Evolutionary conservation across 2,113 vertebrate species (phyloP), one percentile per base, ranked within the genome.

Genomic region (Lanius ludovicianus): DNA sequence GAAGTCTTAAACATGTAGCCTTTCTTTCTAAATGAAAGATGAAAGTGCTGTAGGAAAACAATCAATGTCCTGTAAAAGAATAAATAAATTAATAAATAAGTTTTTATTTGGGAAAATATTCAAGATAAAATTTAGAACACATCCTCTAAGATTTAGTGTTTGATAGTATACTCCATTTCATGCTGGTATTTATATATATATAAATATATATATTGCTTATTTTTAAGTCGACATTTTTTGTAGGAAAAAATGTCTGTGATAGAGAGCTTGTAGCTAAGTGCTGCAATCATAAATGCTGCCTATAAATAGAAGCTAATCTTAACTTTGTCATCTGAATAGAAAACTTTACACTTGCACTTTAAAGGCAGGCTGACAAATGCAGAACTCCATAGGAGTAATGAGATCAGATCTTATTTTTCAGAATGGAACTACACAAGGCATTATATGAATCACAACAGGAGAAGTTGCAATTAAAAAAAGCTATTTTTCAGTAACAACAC

Each of bases 11-110:
- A 67, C 27, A 67, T 57, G 11, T 74, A 89, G 15, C 12, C 28
- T 30, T 60, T 68, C 70, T 90, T 97, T 87, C 76, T 24, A 94
- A 94, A 76, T 57, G 35, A 73, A 91, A 82, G 60, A 89, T 81
- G 19, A 91, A 95, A 93, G 33, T 81, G 13, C 5, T 75, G 18
- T n/a, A 68, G 37, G 7, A 81, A 86, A 60, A 90, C 15, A 64
- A 86, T 91, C 23, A 53, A 55, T 65, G 42, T 50, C 25, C 37
- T 84, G 27, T 75, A 57, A 95, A 63, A 47, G 1, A 79, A 62
- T 41, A 74, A 87, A 56, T 69, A 74, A 79, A 44, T 27, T 25
- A 75, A 87, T 52, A 71, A 73, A 53, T 30, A 73, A 15, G 7
- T 22, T 74, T 21, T 93, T 92, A 44, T 65, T 67, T 93, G 20